Base-by-base conservation (phyloP, 2,888 invertebrate genomes). In the Epistrophella euchroma region DNA sequence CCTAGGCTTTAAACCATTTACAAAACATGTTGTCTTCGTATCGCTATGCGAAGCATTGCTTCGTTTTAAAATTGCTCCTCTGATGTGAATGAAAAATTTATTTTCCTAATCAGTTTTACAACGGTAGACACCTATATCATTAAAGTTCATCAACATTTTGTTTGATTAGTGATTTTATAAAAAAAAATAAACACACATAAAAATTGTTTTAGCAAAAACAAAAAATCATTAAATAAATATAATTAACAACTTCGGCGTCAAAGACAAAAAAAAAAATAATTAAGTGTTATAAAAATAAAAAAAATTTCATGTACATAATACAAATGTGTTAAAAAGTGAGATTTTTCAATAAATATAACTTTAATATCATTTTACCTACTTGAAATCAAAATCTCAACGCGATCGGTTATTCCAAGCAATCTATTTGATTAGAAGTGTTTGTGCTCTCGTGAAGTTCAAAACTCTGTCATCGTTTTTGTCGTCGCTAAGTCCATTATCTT, bases 1-100 rank as follows among this genome's bases (percentile, higher is more conserved):
- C 90, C 90, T 89, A 90, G 89, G 89, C 90, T 91, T 82, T 47
- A 32, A 68, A 32, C 68, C 88, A 90, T 6, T 58, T 40, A 10
- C 90, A 90, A 52, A 47, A 90, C 25, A 92, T 92, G 92, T 90
- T 92, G 90, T 91, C 90, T 89, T 91, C 90, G 89, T 91, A 91
- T 89, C 90, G 91, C 90, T 89, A 89, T 90, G 90, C 92, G 92
- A 92, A 92, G 92, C 92, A 89, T 90, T 89, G 92, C 92, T 92
- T 92, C 92, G 91, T 91, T 89, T 90, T 92, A 92, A 92, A 92
- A 92, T 91, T 92, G 91, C 92, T 92, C 89, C 91, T 90, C 89
- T 92, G 90, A 90, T 89, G 88, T 83, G 75, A 37, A 22, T 37
- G 4, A 55, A 52, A 64, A 10, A 45, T 35, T 56, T 37, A 17